These are phyloP conservation scores for Andrena fulva DNA, from an alignment of 2,888 invertebrate species.

Conservation along the genomic window DNA sequence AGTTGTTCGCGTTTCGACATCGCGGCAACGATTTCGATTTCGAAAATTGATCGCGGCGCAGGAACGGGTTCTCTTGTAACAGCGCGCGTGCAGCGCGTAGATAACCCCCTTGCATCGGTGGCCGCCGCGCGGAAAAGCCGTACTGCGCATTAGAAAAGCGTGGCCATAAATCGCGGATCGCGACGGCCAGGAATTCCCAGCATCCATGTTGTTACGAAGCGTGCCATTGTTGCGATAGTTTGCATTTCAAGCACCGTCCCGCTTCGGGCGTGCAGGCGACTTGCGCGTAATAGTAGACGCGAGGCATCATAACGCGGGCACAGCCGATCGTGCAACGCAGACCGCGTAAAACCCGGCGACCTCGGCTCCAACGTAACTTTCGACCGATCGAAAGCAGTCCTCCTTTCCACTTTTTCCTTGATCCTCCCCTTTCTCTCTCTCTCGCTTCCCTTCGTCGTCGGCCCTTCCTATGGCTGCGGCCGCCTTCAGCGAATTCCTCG, in stretches of 20 bases:
- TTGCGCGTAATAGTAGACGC: slow-evolving; percentile 46
- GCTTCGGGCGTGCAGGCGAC: slow-evolving; percentile 10
- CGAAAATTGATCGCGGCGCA: slow-evolving; percentile 5
- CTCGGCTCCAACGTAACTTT: slow-evolving; percentile 75
- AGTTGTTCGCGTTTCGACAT: background rate
- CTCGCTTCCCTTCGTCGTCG: background rate
- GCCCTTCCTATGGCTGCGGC: no score
- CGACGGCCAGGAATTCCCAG: slow-evolving; percentile 18
- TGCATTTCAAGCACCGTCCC: slow-evolving; percentile 3
- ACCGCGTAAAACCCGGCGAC: slow-evolving; percentile 74
- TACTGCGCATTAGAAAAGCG: background rate
- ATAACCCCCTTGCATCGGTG: background rate
- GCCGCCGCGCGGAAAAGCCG: background rate
- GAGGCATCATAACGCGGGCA: slow-evolving; percentile 38
- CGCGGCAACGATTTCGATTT: slow-evolving; percentile 3
- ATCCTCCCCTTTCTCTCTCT: background rate
- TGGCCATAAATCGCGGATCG: slow-evolving; percentile 7
- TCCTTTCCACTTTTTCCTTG: slow-evolving; percentile 28
- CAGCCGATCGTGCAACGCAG: slow-evolving; percentile 29
- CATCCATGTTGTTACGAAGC: slow-evolving; percentile 44
- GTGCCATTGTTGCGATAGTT: slow-evolving; percentile 19
- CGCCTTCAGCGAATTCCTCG: background rate
- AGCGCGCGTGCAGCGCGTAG: background rate
- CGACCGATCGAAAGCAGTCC: slow-evolving; percentile 68
- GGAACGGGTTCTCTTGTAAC: background rate